Evolutionary conservation across 1,140 invertebrate species (phyloP).

Genomic region (Hyles euphorbiae): DNA sequence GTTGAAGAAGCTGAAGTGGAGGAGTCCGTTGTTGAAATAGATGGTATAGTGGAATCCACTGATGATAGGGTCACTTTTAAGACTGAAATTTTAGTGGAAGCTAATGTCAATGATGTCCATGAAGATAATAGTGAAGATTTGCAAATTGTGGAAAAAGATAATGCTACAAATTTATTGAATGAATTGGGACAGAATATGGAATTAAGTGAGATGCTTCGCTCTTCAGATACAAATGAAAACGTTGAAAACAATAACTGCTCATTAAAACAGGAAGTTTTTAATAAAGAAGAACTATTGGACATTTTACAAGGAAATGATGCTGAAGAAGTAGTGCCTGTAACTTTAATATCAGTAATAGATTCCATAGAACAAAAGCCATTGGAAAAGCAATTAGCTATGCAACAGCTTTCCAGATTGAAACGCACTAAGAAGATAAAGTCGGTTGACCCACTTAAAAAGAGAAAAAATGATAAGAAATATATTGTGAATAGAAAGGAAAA

Average conservation of each 20-base stretch:
- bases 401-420: conserved; percentile 46
- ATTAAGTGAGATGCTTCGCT: conserved; percentile 54
- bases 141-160: conserved; percentile 25
- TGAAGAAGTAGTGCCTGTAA: conserved; percentile 12
- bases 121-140: conserved; percentile 31
- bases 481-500: conserved; percentile 6
- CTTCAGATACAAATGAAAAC: conserved; percentile 43
- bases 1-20: conserved; percentile 8
- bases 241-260: conserved; percentile 56
- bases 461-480: conserved; percentile 15
- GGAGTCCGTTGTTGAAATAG: conserved; percentile 27
- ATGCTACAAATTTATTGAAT: conserved; percentile 47
- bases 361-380: conserved; percentile 15
- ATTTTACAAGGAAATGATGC: conserved; percentile 66
- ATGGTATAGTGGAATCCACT: conserved; percentile 23
- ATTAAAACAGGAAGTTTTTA: conserved; percentile 56
- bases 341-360: neutral
- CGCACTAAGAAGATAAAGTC: conserved; percentile 15
- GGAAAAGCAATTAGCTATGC: conserved; percentile 48
- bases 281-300: conserved; percentile 64
- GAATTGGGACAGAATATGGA: conserved; percentile 57
- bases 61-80: conserved; percentile 48
- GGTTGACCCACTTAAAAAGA: conserved; percentile 11
- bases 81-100: conserved; percentile 60
- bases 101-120: conserved; percentile 42